phyloP scores from a whole-genome alignment of 2,113 vertebrate species.

The Ondatra zibethicus region DNA sequence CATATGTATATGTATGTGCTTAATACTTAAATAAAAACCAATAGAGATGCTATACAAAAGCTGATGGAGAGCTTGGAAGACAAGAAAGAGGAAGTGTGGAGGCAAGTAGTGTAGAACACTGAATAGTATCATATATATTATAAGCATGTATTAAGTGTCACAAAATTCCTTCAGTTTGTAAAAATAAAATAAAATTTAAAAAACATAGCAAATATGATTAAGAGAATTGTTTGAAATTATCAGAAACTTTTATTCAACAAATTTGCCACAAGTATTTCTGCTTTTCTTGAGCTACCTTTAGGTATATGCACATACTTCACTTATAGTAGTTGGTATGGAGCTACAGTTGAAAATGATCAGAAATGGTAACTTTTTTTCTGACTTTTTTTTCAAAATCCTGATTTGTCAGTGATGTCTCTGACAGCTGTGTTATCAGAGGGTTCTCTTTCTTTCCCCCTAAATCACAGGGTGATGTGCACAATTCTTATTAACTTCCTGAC shows the following conservation, averaged over 20 bases:
- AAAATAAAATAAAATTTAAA: too few species aligned
- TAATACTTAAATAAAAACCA: not conserved
- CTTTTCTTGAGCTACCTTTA: not conserved
- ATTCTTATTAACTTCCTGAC: constrained; percentile 68
- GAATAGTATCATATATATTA: not conserved
- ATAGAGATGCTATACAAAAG: not conserved
- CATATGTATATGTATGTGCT: not conserved
- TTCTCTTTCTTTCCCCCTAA: constrained; percentile 57
- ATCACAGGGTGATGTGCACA: constrained; percentile 60
- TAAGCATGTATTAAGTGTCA: too few species aligned
- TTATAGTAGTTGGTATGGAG: not conserved
- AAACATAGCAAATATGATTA: not conserved
- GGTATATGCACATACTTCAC: not conserved
- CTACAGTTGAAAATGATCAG: not conserved
- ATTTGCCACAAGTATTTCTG: not conserved
- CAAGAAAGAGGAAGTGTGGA: not conserved
- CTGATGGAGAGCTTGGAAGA: not conserved
- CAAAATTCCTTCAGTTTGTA: not conserved
- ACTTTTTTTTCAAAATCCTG: not conserved
- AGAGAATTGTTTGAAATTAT: not conserved
- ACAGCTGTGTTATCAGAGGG: constrained; percentile 30
- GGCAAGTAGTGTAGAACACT: fast-evolving
- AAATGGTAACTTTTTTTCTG: constrained; percentile 8
- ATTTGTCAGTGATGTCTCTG: not conserved
- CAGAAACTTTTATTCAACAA: not conserved